phyloP scores from a whole-genome alignment of 2,888 invertebrate species.

The Oscheius sp. region DNA sequence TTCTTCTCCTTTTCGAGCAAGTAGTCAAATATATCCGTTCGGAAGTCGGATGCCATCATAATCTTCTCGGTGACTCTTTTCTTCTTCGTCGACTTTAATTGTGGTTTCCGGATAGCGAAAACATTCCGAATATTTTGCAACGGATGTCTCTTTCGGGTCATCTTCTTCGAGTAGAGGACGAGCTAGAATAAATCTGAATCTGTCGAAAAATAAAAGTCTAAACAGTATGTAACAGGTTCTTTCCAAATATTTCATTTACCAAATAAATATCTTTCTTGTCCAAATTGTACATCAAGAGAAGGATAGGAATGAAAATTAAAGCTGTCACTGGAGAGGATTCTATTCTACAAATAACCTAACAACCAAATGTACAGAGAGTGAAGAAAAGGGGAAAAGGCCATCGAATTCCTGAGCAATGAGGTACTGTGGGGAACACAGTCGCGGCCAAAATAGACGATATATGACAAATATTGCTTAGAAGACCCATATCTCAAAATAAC shows the following conservation, averaged over 20 bases:
- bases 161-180: no score
- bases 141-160: no score
- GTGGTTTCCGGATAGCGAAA: no score
- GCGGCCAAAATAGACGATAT: neutral
- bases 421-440: slow-evolving; percentile 18
- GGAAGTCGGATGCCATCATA: neutral
- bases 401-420: slow-evolving; percentile 20
- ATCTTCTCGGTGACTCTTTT: neutral
- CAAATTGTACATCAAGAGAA: slow-evolving; percentile 24
- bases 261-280: slow-evolving; percentile 19
- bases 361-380: slow-evolving; percentile 24
- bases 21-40: neutral
- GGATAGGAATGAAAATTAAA: slow-evolving; percentile 28
- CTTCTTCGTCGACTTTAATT: neutral
- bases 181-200: neutral
- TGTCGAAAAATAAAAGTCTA: neutral
- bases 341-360: neutral
- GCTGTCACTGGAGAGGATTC: slow-evolving; percentile 19
- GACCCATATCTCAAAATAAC: slow-evolving; percentile 25
- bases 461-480: slow-evolving; percentile 23
- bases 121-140: no score
- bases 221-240: no score
- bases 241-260: slow-evolving; percentile 27
- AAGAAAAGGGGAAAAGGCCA: slow-evolving; percentile 13
- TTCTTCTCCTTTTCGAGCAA: neutral